These are phyloP conservation scores for Pomacea maculata DNA, from an alignment of 1,140 invertebrate genomes.

Conservation along the genomic window DNA sequence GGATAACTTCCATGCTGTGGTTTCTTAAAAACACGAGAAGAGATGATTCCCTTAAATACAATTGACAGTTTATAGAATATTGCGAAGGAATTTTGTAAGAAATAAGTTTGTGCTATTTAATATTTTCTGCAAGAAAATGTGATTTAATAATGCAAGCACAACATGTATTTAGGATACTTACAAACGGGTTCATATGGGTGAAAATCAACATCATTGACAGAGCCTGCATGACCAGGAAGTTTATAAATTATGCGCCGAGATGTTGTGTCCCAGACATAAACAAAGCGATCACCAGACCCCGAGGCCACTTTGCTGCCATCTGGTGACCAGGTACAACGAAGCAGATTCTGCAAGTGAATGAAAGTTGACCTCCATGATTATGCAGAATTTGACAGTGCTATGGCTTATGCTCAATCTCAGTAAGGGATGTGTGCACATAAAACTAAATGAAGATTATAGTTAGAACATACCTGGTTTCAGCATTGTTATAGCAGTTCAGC, in stretches of 20 bases:
- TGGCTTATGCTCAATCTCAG: too few species aligned
- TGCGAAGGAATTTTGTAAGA: background rate
- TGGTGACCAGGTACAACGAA: constrained; percentile 88
- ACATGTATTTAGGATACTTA: constrained; percentile 63
- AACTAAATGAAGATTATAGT: too few species aligned
- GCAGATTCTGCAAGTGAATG: constrained; percentile 73
- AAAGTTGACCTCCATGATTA: background rate
- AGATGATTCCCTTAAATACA: background rate
- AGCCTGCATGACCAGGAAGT: constrained; percentile 96
- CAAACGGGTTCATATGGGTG: constrained; percentile 94
- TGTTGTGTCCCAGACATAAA: constrained; percentile 97
- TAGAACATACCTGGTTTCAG: too few species aligned
- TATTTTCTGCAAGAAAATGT: background rate
- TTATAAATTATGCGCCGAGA: constrained; percentile 90
- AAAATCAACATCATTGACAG: constrained; percentile 96
- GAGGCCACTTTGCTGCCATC: constrained; percentile 83
- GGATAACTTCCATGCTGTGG: too few species aligned
- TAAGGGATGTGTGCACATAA: too few species aligned
- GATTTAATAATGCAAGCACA: background rate
- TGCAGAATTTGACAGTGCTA: too few species aligned
- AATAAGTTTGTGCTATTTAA: background rate
- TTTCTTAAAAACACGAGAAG: background rate
- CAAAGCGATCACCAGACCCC: constrained; percentile 93
- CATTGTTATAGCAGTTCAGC: too few species aligned
- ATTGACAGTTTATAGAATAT: background rate